Conservation (phyloP, 2,113 vertebrate species). For the Clarias magur region DNA sequence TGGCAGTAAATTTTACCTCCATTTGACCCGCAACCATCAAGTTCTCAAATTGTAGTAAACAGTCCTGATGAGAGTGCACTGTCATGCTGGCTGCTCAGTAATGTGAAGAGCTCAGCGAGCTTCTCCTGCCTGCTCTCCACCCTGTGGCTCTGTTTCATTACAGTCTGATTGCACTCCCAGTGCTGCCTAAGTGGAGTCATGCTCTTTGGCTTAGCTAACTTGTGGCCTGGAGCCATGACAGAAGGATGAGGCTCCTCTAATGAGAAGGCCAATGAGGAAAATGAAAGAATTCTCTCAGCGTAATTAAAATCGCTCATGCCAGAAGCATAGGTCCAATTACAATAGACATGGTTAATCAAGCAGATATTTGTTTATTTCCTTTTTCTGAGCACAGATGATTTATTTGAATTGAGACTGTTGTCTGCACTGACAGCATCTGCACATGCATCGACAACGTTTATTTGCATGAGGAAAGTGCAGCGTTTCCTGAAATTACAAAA, state of each 20-base stretch:
- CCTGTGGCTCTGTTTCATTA: slow-evolving; percentile 18
- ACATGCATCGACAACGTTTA: not conserved
- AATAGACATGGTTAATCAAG: slow-evolving; percentile 56
- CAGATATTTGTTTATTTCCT: slow-evolving; percentile 52
- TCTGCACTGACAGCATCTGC: not conserved
- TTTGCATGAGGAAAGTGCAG: not conserved
- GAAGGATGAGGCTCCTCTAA: slow-evolving; percentile 28
- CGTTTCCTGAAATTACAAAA: not conserved
- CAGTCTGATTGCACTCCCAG: slow-evolving; percentile 21
- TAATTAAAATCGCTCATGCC: slow-evolving; percentile 62
- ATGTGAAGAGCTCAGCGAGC: not conserved
- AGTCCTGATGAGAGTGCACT: not conserved
- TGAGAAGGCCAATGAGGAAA: slow-evolving; percentile 53
- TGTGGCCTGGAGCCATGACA: slow-evolving; percentile 51
- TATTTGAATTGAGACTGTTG: not conserved
- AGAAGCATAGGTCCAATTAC: slow-evolving; percentile 55
- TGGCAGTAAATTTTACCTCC: not conserved
- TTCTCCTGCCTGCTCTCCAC: slow-evolving; percentile 15
- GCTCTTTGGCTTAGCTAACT: slow-evolving; percentile 51
- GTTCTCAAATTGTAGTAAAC: not conserved
- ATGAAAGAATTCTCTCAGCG: slow-evolving; percentile 46
- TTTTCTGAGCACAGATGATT: slow-evolving; percentile 34
- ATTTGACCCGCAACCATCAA: not conserved
- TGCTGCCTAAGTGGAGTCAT: slow-evolving; percentile 59
- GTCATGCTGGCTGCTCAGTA: slow-evolving; percentile 9